Evolutionary conservation across 2,797 vertebrate genomes (phyloP), one percentile per base, ranked within the genome.

Genomic region (Ceyx erithaca): DNA sequence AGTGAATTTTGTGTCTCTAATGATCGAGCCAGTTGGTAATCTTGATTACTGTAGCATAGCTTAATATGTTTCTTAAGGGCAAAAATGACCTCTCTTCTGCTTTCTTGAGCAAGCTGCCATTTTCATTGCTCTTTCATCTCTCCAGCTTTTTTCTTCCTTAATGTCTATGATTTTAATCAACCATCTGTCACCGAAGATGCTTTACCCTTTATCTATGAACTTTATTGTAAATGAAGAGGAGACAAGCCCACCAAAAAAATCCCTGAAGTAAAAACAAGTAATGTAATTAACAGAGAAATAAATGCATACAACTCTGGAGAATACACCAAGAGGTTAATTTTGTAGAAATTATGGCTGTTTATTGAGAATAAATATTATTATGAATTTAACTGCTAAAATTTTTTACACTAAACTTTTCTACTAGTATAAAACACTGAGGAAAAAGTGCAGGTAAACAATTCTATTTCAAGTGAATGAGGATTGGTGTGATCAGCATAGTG

Each of bases 1-100:
- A 63, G 57, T 66, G 30, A 26, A 85, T 90, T 91, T 93, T 89
- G 78, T 93, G 68, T 94, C 80, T 71, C 80, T 92, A 81, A 85
- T n/a, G 15, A 67, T 64, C 73, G 77, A 93, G 89, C 28, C 28
- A 88, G 25, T 92, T 89, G 45, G 71, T 80, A 93, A 93, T 90
- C 93, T 93, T 95, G 78, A 93, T 96, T 94, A 85, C 61, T 87
- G 78, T 92, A 83, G 84, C 90, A 57, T 85, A 85, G 45, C 64
- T 96, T 96, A 92, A 92, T 93, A 81, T 28, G 91, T 92, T 95
- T 92, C 93, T 93, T 75, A 69, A 91, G 84, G 90, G 83, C 84
- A 96, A 94, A 96, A 93, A 77, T 94, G 81, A 95, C 95, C 80
- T 96, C 95, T 85, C 55, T 94, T 95, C 90, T 94, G 68, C 72